phyloP scores from a whole-genome alignment of 1,140 invertebrate genomes.

The Zaprionus camerounensis region DNA sequence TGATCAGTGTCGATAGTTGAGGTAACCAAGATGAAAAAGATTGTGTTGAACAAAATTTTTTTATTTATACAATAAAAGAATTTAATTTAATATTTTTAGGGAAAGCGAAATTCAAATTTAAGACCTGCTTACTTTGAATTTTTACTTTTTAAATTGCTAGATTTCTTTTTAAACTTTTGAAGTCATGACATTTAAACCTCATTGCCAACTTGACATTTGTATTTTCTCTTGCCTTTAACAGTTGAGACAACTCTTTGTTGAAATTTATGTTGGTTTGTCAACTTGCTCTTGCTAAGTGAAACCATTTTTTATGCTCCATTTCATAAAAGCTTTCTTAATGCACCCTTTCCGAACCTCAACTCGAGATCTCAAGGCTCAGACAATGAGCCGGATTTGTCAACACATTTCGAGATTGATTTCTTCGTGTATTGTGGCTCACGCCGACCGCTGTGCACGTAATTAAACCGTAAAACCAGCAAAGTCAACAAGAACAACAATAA shows the following conservation, averaged over 20 bases:
- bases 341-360: slow-evolving; percentile 42
- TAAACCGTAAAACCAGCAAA: slow-evolving; percentile 69
- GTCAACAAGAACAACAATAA: slow-evolving; percentile 32
- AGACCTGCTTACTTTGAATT: too few species aligned
- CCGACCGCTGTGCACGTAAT: slow-evolving; percentile 54
- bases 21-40: too few species aligned
- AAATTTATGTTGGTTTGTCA: slow-evolving; percentile 10
- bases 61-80: too few species aligned
- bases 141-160: too few species aligned
- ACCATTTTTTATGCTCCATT: slow-evolving; percentile 83
- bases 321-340: slow-evolving; percentile 69
- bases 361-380: slow-evolving; percentile 37
- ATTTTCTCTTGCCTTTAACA: slow-evolving; percentile 53
- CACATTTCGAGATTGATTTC: slow-evolving; percentile 78
- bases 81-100: too few species aligned
- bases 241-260: slow-evolving; percentile 33
- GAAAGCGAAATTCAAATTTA: too few species aligned
- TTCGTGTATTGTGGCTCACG: slow-evolving; percentile 56
- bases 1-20: too few species aligned
- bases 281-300: slow-evolving; percentile 64
- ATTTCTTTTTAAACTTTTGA: slow-evolving; percentile 47
- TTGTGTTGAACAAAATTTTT: too few species aligned
- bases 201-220: slow-evolving; percentile 13
- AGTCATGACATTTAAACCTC: slow-evolving; percentile 13
- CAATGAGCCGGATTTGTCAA: slow-evolving; percentile 62